A percentile compares a stretch with the other conserved stretches of the same genome.
These are phyloP conservation scores for Zophobas morio DNA, from an alignment of 1,140 invertebrate genomes.

Conservation along the genomic window DNA sequence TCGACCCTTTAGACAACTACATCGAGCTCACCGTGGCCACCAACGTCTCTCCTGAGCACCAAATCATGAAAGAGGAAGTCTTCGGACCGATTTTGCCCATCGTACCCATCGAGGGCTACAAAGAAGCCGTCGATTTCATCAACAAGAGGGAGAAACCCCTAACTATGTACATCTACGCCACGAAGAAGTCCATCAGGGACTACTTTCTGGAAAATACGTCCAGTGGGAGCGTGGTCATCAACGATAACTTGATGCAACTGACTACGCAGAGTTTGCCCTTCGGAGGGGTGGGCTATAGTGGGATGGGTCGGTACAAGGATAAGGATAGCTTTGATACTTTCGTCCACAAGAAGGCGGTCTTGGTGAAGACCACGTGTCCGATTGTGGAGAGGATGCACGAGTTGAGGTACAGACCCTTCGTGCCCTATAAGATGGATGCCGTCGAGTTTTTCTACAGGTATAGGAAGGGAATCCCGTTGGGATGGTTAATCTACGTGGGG, in stretches of 20 bases:
- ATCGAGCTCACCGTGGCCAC: slow-evolving; percentile 88
- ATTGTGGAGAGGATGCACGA: slow-evolving; percentile 77
- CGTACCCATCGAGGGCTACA: slow-evolving; percentile 82
- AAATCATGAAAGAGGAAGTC: slow-evolving; percentile 93
- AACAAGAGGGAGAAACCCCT: slow-evolving; percentile 78
- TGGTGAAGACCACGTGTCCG: slow-evolving; percentile 80
- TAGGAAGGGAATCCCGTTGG: no score
- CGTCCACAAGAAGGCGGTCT: slow-evolving; percentile 89
- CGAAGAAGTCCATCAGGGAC: slow-evolving; percentile 79
- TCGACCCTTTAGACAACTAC: slow-evolving; percentile 80
- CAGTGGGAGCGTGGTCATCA: slow-evolving; percentile 88
- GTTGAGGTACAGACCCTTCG: slow-evolving; percentile 81
- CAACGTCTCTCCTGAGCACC: slow-evolving; percentile 78
- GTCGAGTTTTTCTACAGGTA: no score
- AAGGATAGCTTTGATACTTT: slow-evolving; percentile 93
- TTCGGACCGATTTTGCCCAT: slow-evolving; percentile 96
- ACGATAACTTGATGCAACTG: slow-evolving; percentile 93
- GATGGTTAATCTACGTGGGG: no score
- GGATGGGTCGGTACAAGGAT: slow-evolving; percentile 94
- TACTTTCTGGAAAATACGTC: slow-evolving; percentile 83
- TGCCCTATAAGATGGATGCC: no score
- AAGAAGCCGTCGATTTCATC: slow-evolving; percentile 91
- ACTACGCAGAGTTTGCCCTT: slow-evolving; percentile 86
- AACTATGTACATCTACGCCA: slow-evolving; percentile 89
- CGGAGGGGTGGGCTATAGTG: slow-evolving; percentile 89